These are phyloP conservation scores for Anarhynchus alexandrinus DNA, from an alignment of 2,113 vertebrate genomes.

Conservation along the genomic window DNA sequence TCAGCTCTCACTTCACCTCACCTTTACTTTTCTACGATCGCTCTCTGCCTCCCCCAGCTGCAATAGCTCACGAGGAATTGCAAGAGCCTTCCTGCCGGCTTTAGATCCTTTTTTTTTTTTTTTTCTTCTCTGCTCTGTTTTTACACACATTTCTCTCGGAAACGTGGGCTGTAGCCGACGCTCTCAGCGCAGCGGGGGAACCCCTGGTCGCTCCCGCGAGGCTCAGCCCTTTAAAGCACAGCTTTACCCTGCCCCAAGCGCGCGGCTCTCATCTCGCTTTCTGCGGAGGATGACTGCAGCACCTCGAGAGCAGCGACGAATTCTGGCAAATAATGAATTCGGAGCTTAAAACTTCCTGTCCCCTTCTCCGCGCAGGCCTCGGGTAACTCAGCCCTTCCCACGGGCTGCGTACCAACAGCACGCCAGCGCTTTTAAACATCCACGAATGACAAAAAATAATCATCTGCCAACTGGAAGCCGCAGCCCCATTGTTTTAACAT, in stretches of 20 bases:
- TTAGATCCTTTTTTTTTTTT: neutral
- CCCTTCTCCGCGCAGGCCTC: neutral
- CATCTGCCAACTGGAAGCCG: neutral
- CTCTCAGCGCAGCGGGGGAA: fast-evolving
- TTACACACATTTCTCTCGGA: neutral
- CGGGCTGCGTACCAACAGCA: fast-evolving
- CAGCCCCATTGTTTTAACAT: neutral
- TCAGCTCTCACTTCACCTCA: neutral
- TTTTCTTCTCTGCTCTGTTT: neutral
- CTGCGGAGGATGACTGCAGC: fast-evolving
- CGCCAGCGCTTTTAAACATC: neutral
- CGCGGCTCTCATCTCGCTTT: fast-evolving
- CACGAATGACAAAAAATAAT: neutral
- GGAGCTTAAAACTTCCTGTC: neutral
- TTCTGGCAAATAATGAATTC: neutral
- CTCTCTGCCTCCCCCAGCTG: neutral
- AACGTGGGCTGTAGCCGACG: neutral
- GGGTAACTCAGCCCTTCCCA: neutral
- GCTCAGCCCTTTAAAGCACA: neutral
- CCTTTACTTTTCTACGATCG: neutral
- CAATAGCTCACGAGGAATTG: neutral
- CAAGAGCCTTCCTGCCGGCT: neutral
- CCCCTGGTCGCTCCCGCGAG: fast-evolving
- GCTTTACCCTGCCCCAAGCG: neutral
- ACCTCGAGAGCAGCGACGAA: fast-evolving